Evolutionary conservation across 2,797 vertebrate genomes (phyloP).

Genomic region (Acipenser transmontanus): DNA sequence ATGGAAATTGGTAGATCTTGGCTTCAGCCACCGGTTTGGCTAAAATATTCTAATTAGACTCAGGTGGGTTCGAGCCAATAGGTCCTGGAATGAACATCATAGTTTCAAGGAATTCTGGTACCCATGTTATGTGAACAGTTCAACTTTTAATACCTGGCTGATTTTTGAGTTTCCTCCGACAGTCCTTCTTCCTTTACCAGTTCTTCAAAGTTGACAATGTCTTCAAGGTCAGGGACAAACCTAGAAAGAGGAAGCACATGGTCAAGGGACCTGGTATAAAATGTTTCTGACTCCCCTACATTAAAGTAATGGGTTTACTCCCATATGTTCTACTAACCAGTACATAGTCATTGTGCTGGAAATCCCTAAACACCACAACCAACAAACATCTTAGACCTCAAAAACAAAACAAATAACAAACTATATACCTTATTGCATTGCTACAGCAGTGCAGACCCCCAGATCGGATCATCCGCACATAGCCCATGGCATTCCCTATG

Average conservation of each 20-base stretch:
- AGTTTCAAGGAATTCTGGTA: background rate
- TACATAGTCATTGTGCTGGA: too few relatives aligned
- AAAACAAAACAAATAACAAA: too few relatives aligned
- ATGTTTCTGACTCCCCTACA: background rate
- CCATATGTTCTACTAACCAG: too few relatives aligned
- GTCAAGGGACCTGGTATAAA: constrained; percentile 10
- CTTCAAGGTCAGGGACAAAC: constrained; percentile 96
- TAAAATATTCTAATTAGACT: too few relatives aligned
- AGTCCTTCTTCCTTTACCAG: constrained; percentile 92
- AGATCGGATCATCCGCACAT: constrained; percentile 95
- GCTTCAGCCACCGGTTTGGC: too few relatives aligned
- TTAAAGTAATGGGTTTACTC: too few relatives aligned
- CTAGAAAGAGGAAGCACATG: constrained; percentile 46
- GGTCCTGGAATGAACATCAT: too few relatives aligned
- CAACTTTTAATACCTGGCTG: constrained; percentile 68
- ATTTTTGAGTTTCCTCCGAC: constrained; percentile 84
- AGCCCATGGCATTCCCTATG: constrained; percentile 95
- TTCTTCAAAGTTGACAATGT: constrained; percentile 97
- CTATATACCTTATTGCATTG: constrained; percentile 86
- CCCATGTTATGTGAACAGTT: background rate
- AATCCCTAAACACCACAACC: too few relatives aligned
- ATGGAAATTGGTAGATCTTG: too few relatives aligned
- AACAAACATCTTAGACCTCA: too few relatives aligned
- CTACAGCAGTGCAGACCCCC: constrained; percentile 97
- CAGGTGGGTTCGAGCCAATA: too few relatives aligned